Conservation (phyloP, 2,113 vertebrate species). For the Stegastes partitus region DNA sequence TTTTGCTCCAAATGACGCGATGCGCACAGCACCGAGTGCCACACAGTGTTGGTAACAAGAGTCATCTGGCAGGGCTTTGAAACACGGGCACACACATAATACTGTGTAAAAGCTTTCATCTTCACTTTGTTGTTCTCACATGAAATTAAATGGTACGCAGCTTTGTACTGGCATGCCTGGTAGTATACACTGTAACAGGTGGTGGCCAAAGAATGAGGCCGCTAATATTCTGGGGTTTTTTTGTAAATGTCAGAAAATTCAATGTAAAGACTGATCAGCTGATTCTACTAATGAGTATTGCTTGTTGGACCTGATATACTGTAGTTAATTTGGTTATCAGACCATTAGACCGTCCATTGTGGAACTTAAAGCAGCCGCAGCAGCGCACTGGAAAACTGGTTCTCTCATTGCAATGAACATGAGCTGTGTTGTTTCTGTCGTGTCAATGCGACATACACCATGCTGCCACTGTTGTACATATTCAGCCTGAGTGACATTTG, state of each 20-base stretch:
- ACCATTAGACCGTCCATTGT: not conserved
- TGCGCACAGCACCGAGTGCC: slow-evolving; percentile 32
- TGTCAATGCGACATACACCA: not conserved
- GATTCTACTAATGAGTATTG: not conserved
- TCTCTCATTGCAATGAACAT: not conserved
- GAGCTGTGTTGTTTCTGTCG: not conserved
- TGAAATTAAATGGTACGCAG: slow-evolving; percentile 8
- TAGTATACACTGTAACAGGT: slow-evolving; percentile 13
- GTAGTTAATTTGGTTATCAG: too few relatives aligned
- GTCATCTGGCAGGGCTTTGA: slow-evolving; percentile 50
- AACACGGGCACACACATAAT: slow-evolving; percentile 19
- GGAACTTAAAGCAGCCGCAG: not conserved
- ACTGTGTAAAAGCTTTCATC: slow-evolving; percentile 20
- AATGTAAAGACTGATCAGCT: not conserved
- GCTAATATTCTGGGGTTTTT: not conserved
- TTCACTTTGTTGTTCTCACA: slow-evolving; percentile 37
- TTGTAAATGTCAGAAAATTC: slow-evolving; percentile 1
- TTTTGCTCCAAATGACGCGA: slow-evolving; percentile 28
- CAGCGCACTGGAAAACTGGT: not conserved
- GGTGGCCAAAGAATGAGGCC: not conserved
- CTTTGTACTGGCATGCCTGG: not conserved
- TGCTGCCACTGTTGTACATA: not conserved
- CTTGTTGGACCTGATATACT: not conserved
- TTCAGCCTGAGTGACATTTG: not conserved
- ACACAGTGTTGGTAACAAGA: slow-evolving; percentile 43